Base-by-base conservation (phyloP, 37 sponge, comb jelly and placozoan genomes). In the Spongilla lacustris region DNA sequence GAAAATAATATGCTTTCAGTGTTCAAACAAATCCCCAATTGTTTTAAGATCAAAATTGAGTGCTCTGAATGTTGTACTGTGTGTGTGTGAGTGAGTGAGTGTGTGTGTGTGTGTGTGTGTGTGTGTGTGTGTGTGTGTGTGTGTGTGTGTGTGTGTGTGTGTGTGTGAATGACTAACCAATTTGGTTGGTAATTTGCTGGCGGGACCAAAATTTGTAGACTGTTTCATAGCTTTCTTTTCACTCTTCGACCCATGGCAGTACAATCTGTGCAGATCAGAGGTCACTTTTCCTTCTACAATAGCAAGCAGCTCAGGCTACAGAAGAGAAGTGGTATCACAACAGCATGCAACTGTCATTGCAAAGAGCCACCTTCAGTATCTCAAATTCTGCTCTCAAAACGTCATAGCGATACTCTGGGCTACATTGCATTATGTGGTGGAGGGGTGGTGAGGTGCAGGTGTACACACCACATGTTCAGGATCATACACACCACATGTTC, bases 301-400 rank as follows among this genome's bases (percentile, higher is more conserved):
- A 10, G 36, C 67, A 24, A 79, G 22, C 66, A 86, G 80, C 49
- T 17, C 73, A 24, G 80, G 66, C 86, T 67, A 69, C 48, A 76
- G 22, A 19, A 23, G 41, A 19, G 33, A 9, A 66, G 30, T 13
- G 2, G 11, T 23, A 28, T 28, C 21, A 29, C 10, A 30, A n/a
- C 8, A 30, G 2, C 28, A 67, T 66, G 33, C 66, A 1, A 6
- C 41, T 41, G 41, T 41, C 33, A 25, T 1, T 19, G 0, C 36
- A 76, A 5, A 4, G 8, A 19, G 19, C 58, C 58, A 58, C 58
- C 58, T 58, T 58, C 58, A 58, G 58, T 58, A 17, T 14, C 19
- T 58, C 58, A 58, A 58, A 58, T 58, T 58, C 58, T 17, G 21
- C 19, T 14, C 19, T 58, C 21, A 58, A 58, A 17, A 17, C 58